A percentile compares a stretch with the other conserved stretches of the same genome.
Conservation (phyloP, 2,113 vertebrate species). For the Baryphthengus martii region DNA sequence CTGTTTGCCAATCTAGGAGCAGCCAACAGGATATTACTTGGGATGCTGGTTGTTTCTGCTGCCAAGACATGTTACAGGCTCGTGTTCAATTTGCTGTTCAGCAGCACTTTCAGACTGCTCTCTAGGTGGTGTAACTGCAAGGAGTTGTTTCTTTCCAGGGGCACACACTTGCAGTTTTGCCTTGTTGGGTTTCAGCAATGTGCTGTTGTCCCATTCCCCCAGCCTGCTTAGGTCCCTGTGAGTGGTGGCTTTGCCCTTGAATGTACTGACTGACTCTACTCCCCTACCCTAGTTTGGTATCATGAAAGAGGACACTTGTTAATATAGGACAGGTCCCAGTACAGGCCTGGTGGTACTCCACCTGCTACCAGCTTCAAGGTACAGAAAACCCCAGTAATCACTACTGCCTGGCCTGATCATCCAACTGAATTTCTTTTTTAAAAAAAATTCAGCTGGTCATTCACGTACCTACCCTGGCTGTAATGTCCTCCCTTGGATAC, state of each 20-base stretch:
- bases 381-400: not conserved
- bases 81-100: not conserved
- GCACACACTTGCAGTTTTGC: not conserved
- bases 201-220: not conserved
- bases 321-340: not conserved
- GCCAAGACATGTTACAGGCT: not conserved
- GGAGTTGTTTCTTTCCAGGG: not conserved
- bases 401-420: not conserved
- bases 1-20: not conserved
- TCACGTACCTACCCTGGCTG: not conserved
- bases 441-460: rapidly evolving
- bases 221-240: not conserved
- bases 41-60: not conserved
- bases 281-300: too few relatives aligned
- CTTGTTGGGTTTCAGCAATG: not conserved
- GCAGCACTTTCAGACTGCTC: not conserved
- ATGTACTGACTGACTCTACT: not conserved
- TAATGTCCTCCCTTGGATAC: not conserved
- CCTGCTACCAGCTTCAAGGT: not conserved
- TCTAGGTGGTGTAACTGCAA: not conserved
- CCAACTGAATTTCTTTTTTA: not conserved
- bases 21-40: not conserved
- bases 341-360: not conserved
- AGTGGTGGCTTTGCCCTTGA: not conserved
- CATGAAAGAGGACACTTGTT: not conserved